Percentiles rank a stretch among this genome's conserved stretches.
Conservation (phyloP, 92 coral and sea anemone species). For the Actinostola sp. region DNA sequence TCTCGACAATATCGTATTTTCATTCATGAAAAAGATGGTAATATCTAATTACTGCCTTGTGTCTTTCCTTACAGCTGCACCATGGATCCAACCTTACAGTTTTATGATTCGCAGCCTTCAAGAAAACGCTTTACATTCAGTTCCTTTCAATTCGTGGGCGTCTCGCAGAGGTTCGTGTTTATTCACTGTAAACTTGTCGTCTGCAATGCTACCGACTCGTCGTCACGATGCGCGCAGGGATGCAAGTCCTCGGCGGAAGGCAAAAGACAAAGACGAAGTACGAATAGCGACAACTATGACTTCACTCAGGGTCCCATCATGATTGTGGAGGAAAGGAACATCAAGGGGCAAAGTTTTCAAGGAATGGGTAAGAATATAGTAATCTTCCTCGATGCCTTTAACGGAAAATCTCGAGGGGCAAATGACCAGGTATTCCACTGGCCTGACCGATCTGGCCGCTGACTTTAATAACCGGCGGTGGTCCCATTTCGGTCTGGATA, state of each 20-base stretch:
- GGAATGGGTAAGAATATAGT: constrained; percentile 9
- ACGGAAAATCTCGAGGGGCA: too few relatives aligned
- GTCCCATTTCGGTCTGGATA: too few relatives aligned
- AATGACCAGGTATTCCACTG: too few relatives aligned
- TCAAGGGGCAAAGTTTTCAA: neutral
- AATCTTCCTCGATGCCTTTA: too few relatives aligned
- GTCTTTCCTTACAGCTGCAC: constrained; percentile 51
- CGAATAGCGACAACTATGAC: constrained; percentile 36
- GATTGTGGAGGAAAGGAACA: constrained; percentile 4
- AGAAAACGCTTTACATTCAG: constrained; percentile 67
- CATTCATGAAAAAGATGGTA: too few relatives aligned
- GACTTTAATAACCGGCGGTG: too few relatives aligned
- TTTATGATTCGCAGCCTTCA: constrained; percentile 32
- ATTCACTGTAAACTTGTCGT: constrained; percentile 81
- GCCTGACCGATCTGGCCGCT: too few relatives aligned
- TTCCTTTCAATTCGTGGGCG: constrained; percentile 70
- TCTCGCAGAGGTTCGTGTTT: constrained; percentile 57
- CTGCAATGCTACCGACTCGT: constrained; percentile 72
- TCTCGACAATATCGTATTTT: too few relatives aligned
- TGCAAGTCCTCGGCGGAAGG: constrained; percentile 37
- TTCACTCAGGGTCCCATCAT: constrained; percentile 76
- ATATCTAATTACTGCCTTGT: too few relatives aligned
- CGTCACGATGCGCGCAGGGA: constrained; percentile 64
- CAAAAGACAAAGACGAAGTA: constrained; percentile 40
- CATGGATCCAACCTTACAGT: constrained; percentile 58